Base-by-base conservation (phyloP, 2,113 vertebrate genomes). In the Acanthochromis polyacanthus region DNA sequence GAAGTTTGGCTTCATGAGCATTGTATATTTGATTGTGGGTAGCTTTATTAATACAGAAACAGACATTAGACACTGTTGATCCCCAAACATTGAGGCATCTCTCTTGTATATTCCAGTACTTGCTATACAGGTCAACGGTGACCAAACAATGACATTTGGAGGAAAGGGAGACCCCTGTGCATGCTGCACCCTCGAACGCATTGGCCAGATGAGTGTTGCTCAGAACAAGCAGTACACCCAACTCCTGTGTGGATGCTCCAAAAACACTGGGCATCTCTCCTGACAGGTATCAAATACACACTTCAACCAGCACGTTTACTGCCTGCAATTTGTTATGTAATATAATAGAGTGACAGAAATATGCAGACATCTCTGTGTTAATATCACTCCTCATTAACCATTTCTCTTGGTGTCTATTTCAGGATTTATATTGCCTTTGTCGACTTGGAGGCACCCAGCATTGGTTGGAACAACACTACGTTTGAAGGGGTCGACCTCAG, bases 191-290 rank as follows among this genome's bases (percentile, higher is more conserved):
- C n/a, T n/a, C n/a, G n/a, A n/a, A n/a, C n/a, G n/a, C n/a, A n/a
- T n/a, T n/a, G n/a, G n/a, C n/a, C n/a, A n/a, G n/a, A n/a, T n/a
- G n/a, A n/a, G n/a, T n/a, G n/a, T n/a, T n/a, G n/a, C n/a, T n/a
- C n/a, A n/a, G n/a, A n/a, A n/a, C n/a, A n/a, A n/a, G n/a, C n/a
- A n/a, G n/a, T n/a, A n/a, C n/a, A n/a, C n/a, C n/a, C n/a, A n/a
- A n/a, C 92, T 97, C 56, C 90, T 99, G 7, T 97, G 96, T 71
- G 97, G 95, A 14, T 97, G 14, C 93, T 99, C 71, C 94, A 95
- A 3, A 97, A 97, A 88, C 96, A 97, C 93, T 99, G 92, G 94
- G 93, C 3, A 87, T 99, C 73, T 95, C 96, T 75, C 87, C 96
- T 3, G 96, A 98, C 91, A 96, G 98, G 98, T 99, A 81, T 1